Percentiles rank a stretch among this genome's conserved stretches.
These are phyloP conservation scores for Ceratotherium simum DNA, from an alignment of 2,113 vertebrate genomes.

Conservation along the genomic window DNA sequence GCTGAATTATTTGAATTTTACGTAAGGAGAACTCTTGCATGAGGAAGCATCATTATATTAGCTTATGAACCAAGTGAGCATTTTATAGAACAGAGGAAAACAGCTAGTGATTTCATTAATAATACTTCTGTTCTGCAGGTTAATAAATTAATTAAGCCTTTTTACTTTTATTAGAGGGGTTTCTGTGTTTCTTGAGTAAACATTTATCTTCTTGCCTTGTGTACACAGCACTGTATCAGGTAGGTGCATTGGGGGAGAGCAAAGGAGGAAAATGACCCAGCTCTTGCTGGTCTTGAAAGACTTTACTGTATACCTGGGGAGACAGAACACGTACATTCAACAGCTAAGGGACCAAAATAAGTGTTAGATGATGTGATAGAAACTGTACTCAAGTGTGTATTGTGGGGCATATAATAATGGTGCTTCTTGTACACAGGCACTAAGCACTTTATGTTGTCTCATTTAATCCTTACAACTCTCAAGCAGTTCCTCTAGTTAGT, in stretches of 20 bases:
- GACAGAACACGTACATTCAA: neutral
- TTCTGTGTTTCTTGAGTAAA: neutral
- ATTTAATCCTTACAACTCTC: neutral
- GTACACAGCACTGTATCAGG: neutral
- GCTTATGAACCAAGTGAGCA: neutral
- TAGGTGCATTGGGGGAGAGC: neutral
- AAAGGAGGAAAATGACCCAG: neutral
- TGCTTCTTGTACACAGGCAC: neutral
- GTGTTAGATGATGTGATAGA: neutral
- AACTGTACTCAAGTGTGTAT: neutral
- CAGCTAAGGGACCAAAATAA: neutral
- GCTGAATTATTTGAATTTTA: constrained; percentile 45
- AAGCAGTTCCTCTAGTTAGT: neutral
- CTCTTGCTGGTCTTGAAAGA: constrained; percentile 18
- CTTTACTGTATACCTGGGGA: neutral
- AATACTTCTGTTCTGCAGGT: constrained; percentile 22
- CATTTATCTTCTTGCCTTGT: neutral
- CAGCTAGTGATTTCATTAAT: constrained; percentile 2
- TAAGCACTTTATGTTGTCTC: neutral
- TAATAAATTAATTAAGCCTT: neutral
- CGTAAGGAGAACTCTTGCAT: neutral
- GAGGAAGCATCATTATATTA: constrained; percentile 39
- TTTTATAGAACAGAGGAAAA: constrained; percentile 38
- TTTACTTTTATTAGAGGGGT: constrained; percentile 15
- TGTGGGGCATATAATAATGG: neutral